Evolutionary conservation across 1,140 invertebrate species (phyloP).

Genomic region (Drosophila arizonae): DNA sequence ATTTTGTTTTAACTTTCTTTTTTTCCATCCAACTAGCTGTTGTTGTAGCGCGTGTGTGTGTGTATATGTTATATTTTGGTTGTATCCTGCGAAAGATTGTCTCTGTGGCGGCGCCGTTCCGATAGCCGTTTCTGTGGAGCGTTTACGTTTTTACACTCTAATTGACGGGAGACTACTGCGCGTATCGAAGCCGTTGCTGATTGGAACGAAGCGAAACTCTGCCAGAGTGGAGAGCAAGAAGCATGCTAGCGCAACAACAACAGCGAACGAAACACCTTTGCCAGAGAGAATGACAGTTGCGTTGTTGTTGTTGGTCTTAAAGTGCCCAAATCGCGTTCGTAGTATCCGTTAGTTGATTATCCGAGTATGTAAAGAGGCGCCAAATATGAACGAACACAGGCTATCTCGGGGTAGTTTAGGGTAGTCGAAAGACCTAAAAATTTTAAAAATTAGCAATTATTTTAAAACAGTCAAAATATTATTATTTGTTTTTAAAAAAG

Average conservation of each 20-base stretch:
- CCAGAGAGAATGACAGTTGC: conserved; percentile 16
- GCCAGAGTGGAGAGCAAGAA: conserved; percentile 14
- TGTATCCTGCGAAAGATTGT: conserved; percentile 74
- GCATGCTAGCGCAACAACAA: conserved; percentile 17
- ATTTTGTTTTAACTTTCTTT: conserved; percentile 45
- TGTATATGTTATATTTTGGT: conserved; percentile 72
- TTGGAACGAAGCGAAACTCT: conserved; percentile 40
- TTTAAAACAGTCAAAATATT: too few relatives aligned
- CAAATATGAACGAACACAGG: conserved; percentile 50
- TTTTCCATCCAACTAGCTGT: conserved; percentile 2
- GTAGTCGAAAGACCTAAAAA: conserved; percentile 5
- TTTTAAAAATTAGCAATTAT: not conserved
- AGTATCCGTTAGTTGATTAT: conserved; percentile 62
- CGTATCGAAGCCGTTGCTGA: conserved; percentile 40
- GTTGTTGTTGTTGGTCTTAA: conserved; percentile 18
- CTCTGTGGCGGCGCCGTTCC: conserved; percentile 55
- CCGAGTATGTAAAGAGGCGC: conserved; percentile 60
- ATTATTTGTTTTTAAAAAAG: not conserved
- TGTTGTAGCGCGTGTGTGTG: conserved; percentile 36
- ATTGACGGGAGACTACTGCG: conserved; percentile 77
- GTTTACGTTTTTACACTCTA: conserved; percentile 75
- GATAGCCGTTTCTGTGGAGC: conserved; percentile 59
- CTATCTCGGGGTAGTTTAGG: conserved; percentile 27
- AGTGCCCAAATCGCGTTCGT: conserved; percentile 19
- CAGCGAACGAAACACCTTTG: conserved; percentile 11